phyloP scores from a whole-genome alignment of 2,888 invertebrate genomes.

The Nycteola revayana region DNA sequence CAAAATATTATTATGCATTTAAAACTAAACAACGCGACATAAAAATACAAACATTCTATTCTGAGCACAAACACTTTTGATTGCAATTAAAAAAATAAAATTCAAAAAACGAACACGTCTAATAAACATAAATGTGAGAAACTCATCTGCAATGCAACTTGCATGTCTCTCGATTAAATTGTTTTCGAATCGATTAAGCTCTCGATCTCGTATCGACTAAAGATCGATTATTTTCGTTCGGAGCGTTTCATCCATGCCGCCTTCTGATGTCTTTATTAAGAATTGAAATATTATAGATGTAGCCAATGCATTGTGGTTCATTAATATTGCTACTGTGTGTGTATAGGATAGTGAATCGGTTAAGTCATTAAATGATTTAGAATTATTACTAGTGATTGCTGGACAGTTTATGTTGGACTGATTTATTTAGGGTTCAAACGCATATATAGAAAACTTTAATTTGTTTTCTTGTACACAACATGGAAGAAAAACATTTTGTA shows the following conservation, averaged over 20 bases:
- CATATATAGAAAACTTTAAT: too few species aligned
- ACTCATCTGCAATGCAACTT: constrained; percentile 58
- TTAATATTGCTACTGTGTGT: constrained; percentile 24
- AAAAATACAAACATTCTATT: too few species aligned
- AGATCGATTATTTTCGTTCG: constrained; percentile 64
- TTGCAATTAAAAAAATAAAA: neutral
- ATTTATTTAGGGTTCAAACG: too few species aligned
- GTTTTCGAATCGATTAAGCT: constrained; percentile 76
- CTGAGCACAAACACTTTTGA: neutral
- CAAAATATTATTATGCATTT: too few species aligned
- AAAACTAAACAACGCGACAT: too few species aligned
- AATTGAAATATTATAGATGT: constrained; percentile 36
- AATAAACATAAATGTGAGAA: constrained; percentile 43
- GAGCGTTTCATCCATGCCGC: constrained; percentile 54
- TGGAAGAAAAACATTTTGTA: too few species aligned
- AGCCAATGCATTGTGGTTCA: constrained; percentile 21
- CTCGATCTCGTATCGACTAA: constrained; percentile 61
- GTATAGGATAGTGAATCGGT: too few species aligned
- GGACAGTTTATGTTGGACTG: too few species aligned
- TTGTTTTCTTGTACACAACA: too few species aligned
- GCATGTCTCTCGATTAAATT: constrained; percentile 67
- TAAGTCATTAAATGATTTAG: neutral
- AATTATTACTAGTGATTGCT: too few species aligned
- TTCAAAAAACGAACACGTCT: constrained; percentile 16
- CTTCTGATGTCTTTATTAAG: constrained; percentile 63